phyloP scores from a whole-genome alignment of 2,888 invertebrate species.

The Phymatocera aterrima region DNA sequence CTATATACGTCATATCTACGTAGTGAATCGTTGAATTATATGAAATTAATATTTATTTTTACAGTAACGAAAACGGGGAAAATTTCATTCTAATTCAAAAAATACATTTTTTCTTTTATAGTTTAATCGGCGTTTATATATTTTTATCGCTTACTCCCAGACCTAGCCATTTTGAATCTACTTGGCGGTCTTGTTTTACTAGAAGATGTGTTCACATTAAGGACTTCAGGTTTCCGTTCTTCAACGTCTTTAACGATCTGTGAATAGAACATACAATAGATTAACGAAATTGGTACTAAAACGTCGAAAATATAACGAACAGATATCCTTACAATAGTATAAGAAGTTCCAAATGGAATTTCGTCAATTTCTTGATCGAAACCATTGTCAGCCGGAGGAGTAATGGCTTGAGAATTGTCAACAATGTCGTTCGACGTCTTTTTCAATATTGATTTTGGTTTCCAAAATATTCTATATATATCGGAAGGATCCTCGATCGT shows the following conservation, averaged over 20 bases:
- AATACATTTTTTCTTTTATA: not conserved
- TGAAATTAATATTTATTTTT: conserved; percentile 26
- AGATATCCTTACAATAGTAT: conserved; percentile 22
- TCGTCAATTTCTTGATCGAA: conserved; percentile 11
- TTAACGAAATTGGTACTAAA: not conserved
- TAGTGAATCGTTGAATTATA: not conserved
- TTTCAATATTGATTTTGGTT: conserved; percentile 69
- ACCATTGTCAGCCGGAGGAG: conserved; percentile 49
- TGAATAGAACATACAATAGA: too few relatives aligned
- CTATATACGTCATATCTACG: not conserved
- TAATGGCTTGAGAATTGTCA: conserved; percentile 15
- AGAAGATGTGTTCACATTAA: conserved; percentile 35
- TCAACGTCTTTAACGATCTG: conserved; percentile 63
- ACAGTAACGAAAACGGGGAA: not conserved
- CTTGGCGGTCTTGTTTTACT: conserved; percentile 59
- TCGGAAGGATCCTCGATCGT: conserved; percentile 64
- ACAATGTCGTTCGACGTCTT: conserved; percentile 58
- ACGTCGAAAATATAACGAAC: not conserved
- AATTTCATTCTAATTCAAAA: not conserved
- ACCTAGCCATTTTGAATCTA: conserved; percentile 64
- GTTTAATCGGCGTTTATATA: not conserved
- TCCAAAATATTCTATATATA: conserved; percentile 62
- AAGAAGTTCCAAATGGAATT: not conserved
- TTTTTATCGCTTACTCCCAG: conserved; percentile 26
- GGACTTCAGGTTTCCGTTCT: conserved; percentile 55